Base-by-base conservation (phyloP, 2,797 vertebrate species). In the Calcarius lapponicus region DNA sequence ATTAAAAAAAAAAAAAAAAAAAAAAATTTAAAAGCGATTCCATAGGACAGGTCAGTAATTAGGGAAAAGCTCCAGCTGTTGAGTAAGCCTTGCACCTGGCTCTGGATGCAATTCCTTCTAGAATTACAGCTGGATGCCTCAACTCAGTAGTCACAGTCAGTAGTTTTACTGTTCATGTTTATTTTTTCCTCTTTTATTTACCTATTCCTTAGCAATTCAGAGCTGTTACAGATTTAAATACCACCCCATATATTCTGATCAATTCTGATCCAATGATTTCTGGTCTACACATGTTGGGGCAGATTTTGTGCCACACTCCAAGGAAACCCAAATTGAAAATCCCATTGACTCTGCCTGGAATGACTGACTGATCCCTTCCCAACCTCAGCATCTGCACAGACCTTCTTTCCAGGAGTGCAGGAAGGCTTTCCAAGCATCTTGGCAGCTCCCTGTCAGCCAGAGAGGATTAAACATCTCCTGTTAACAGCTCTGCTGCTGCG, bases 381-480 rank as follows among this genome's bases (percentile, higher is more conserved):
- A 84, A 10, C 66, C n/a, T 47, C 83, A 64, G 36, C 70, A 42
- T 64, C 83, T 70, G 48, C 56, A 76, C 73, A 79, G 64, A 67
- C 51, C 67, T 80, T n/a, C 74, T 73, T 92, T 50, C 70, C 48
- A 85, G 56, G 60, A 51, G 56, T 5, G 6, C 48, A 70, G 38
- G 53, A 58, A 78, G 58, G 76, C 24, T 93, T 79, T 70, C 80
- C 43, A 54, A 91, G 64, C 1, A 2, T 22, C 38, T 86, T 93
- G 90, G 80, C 83, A 93, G 73, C 76, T 88, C 36, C 76, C 64
- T 87, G 80, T n/a, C 43, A 95, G 66, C 25, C 66, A 70, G 70
- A 38, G 43, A 75, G 13, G 5, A 93, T 93, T 70, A 93, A 96
- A 47, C 56, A 60, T 20, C 76, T 85, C 78, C 53, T 64, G 64